Base-by-base conservation (phyloP, 2,797 vertebrate genomes). In the Lithobates sylvaticus region DNA sequence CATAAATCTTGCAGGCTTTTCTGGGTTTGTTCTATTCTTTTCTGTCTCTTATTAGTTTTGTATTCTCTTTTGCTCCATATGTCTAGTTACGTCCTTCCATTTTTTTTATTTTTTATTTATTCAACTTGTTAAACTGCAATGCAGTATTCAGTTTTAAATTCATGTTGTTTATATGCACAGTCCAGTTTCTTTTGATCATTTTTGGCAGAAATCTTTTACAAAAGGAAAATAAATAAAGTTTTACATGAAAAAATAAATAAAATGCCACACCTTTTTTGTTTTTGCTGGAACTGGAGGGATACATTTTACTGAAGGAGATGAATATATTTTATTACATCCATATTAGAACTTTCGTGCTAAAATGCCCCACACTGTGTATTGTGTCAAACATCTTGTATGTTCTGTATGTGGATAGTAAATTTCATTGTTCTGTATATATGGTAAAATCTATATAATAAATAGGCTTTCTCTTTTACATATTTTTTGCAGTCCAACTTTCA, bases 381-480 rank as follows among this genome's bases (percentile, higher is more conserved):
- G 54, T 23, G 54, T 61, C 50, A 54, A 61, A 61, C 7, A 23
- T 61, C 54, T 61, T 61, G 21, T 61, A 7, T 23, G 18, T 6
- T 61, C 21, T 61, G 21, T 54, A 61, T 61, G 7, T 61, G 54
- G 54, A 61, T 23, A 6, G n/a, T 13, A 21, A 4, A 61, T 23
- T 18, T 1, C 54, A 23, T 3, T 61, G 54, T 9, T 78, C 61
- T 34, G 67, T 47, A 54, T 69, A 69, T 80, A 80, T 79, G 78
- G 1, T 23, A 32, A 29, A 29, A 23, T 32, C 54, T 47, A 21
- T 12, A 29, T 36, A 80, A 54, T 54, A 81, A 81, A 81, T 32
- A 3, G 54, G 1, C 54, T 18, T 21, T 32, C 9, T 29, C 68
- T 69, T 81, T 81, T 81, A 81, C 42, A 79, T 69, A n/a, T 50